Evolutionary conservation across 2,113 vertebrate species (phyloP).

Genomic region (Lasiurus borealis): DNA sequence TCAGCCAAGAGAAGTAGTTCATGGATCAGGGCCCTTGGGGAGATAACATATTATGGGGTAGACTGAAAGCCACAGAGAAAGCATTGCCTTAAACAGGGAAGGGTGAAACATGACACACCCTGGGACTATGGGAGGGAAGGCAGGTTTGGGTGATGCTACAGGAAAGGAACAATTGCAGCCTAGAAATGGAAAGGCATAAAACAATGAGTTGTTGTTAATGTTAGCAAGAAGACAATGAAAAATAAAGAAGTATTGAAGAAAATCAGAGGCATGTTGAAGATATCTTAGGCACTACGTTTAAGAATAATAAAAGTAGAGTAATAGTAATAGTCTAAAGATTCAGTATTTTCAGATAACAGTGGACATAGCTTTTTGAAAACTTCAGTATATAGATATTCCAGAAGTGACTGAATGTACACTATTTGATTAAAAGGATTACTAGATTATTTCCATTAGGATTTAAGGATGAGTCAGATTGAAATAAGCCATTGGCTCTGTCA

Average conservation of each 20-base stretch:
- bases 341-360: neutral
- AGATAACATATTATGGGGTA: neutral
- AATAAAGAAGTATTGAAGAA: neutral
- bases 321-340: neutral
- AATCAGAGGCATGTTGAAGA: neutral
- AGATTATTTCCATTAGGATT: neutral
- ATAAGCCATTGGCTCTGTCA: neutral
- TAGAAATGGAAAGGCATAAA: neutral
- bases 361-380: neutral
- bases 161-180: neutral
- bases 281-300: neutral
- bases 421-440: slow-evolving; percentile 1
- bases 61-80: neutral
- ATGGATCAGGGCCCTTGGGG: neutral
- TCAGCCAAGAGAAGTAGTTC: neutral
- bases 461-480: neutral
- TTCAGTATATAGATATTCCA: neutral
- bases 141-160: neutral
- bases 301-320: neutral
- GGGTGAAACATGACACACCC: neutral
- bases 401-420: neutral
- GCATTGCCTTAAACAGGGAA: neutral
- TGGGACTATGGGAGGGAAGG: neutral
- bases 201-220: neutral
- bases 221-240: neutral